These are phyloP conservation scores for Dynastes maya DNA, from an alignment of 2,888 invertebrate species.

Conservation along the genomic window DNA sequence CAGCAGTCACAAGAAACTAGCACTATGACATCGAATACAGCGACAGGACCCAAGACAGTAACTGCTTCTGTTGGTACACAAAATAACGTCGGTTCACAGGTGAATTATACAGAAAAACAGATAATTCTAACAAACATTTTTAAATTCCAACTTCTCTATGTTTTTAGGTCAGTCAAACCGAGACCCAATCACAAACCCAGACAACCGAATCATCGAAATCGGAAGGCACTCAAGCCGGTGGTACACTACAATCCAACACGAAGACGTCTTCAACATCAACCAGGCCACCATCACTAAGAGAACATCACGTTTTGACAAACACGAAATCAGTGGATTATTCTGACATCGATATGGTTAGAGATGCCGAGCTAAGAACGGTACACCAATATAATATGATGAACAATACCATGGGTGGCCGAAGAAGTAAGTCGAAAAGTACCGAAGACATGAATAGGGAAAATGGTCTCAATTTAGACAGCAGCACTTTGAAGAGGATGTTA, in stretches of 20 bases:
- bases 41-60: conserved; percentile 77
- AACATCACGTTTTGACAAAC: conserved; percentile 72
- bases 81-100: conserved; percentile 80
- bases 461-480: conserved; percentile 80
- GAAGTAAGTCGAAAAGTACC: conserved; percentile 90
- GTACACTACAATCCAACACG: conserved; percentile 75
- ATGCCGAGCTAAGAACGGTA: conserved; percentile 79
- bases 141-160: no score
- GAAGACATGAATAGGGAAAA: conserved; percentile 82
- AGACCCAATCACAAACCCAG: conserved; percentile 68
- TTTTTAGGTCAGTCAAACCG: conserved; percentile 68
- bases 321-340: conserved; percentile 80
- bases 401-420: conserved; percentile 75
- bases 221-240: conserved; percentile 89
- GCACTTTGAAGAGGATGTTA: conserved; percentile 93
- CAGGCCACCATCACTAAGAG: conserved; percentile 64
- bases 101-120: conserved; percentile 55
- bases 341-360: conserved; percentile 80
- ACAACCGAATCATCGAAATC: conserved; percentile 77
- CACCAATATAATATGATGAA: conserved; percentile 81
- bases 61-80: conserved; percentile 81
- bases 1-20: conserved; percentile 83
- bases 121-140: no score
- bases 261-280: conserved; percentile 77
- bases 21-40: conserved; percentile 78